A percentile compares a stretch with the other conserved stretches of the same genome.
These are phyloP conservation scores for Rhorus exstirpatorius DNA, from an alignment of 2,888 invertebrate species.

Conservation along the genomic window DNA sequence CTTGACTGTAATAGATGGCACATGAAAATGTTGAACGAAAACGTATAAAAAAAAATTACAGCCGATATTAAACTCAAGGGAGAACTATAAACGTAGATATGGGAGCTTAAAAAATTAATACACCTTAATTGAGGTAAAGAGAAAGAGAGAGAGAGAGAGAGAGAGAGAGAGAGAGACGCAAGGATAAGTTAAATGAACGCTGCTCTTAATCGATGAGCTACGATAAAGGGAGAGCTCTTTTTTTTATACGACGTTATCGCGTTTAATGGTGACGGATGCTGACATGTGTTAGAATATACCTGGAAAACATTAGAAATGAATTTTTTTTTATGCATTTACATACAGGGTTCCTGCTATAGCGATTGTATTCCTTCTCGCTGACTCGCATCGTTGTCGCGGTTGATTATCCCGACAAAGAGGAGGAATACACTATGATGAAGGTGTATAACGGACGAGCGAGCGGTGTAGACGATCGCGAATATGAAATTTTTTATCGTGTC, in stretches of 20 bases:
- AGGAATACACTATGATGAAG: conserved; percentile 16
- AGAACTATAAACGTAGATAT: neutral
- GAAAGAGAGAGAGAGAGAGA: neutral
- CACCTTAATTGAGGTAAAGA: neutral
- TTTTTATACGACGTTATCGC: conserved; percentile 54
- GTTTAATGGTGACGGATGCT: conserved; percentile 57
- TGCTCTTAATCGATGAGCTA: conserved; percentile 27
- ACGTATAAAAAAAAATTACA: too few species aligned
- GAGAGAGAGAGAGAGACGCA: conserved; percentile 5
- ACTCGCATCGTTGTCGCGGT: too few species aligned
- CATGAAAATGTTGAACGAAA: too few species aligned
- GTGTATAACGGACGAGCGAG: conserved; percentile 32
- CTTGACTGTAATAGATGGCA: too few species aligned
- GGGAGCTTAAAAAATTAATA: conserved; percentile 1
- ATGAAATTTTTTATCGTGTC: conserved; percentile 67
- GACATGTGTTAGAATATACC: conserved; percentile 67
- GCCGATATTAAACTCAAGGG: too few species aligned
- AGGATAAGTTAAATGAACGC: conserved; percentile 27
- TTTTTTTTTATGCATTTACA: conserved; percentile 29
- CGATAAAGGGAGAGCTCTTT: conserved; percentile 35
- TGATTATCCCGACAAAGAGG: conserved; percentile 34
- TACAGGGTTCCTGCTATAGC: conserved; percentile 28
- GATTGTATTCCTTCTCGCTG: conserved; percentile 43
- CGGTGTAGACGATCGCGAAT: conserved; percentile 57
- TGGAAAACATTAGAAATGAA: conserved; percentile 53